Percentiles rank a stretch among this genome's conserved stretches.
Evolutionary conservation across 2,113 vertebrate species (phyloP).

Genomic region (Callithrix jacchus): DNA sequence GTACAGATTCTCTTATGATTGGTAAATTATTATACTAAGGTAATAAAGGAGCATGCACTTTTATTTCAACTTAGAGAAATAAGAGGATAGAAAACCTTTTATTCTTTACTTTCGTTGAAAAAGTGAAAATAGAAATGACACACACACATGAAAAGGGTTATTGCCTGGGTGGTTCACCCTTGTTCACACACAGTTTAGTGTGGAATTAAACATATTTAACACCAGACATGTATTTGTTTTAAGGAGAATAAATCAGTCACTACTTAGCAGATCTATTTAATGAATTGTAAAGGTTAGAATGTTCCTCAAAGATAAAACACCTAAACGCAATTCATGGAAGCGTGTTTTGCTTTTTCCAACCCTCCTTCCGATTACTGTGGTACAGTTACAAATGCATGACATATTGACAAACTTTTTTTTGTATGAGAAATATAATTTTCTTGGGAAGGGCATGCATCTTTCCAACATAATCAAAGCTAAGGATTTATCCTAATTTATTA

Average conservation of each 20-base stretch:
- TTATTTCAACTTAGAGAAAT: constrained; percentile 19
- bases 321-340: background rate
- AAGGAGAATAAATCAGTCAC: constrained; percentile 38
- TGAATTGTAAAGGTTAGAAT: constrained; percentile 30
- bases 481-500: background rate
- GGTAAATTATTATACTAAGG: constrained; percentile 53
- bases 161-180: too few relatives aligned
- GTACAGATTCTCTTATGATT: constrained; percentile 43
- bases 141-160: background rate
- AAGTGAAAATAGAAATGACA: constrained; percentile 31
- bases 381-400: constrained; percentile 5
- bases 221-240: constrained; percentile 27
- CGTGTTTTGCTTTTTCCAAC: too few relatives aligned
- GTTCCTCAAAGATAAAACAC: background rate
- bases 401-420: background rate
- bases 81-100: constrained; percentile 44
- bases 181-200: background rate
- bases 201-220: background rate
- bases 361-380: background rate
- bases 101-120: constrained; percentile 43
- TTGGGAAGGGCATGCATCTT: background rate
- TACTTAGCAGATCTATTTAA: background rate
- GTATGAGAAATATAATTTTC: background rate
- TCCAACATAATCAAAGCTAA: constrained; percentile 52
- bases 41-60: background rate